Conservation (phyloP, 2,888 invertebrate genomes). For the Ectemnius lituratus region DNA sequence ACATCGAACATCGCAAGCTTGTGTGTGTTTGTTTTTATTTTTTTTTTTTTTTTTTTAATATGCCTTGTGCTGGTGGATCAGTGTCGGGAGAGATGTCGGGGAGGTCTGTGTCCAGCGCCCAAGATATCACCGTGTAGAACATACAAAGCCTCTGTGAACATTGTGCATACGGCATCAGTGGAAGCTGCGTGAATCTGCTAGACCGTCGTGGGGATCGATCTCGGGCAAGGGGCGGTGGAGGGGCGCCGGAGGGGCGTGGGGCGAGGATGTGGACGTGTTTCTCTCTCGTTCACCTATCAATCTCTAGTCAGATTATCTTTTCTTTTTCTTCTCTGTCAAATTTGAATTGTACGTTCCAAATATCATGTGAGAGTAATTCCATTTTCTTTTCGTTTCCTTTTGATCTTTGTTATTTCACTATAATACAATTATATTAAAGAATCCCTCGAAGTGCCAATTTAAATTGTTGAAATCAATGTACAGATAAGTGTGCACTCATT, state of each 20-base stretch:
- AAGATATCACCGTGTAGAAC: slow-evolving; percentile 70
- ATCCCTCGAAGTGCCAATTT: no score
- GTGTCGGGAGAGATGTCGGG: slow-evolving; percentile 68
- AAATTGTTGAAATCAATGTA: no score
- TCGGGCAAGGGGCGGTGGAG: background rate
- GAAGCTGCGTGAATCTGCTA: slow-evolving; percentile 65
- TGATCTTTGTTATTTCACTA: no score
- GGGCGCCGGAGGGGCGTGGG: background rate
- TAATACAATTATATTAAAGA: no score
- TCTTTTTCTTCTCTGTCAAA: no score
- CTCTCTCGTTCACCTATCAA: background rate
- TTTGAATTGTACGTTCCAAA: no score
- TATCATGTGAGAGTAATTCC: no score
- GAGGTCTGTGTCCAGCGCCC: slow-evolving; percentile 70
- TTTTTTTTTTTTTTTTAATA: slow-evolving; percentile 35
- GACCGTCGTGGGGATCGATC: slow-evolving; percentile 27
- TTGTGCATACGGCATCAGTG: slow-evolving; percentile 73
- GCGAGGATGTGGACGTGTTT: background rate
- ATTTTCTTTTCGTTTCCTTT: no score
- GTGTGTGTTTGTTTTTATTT: slow-evolving; percentile 52
- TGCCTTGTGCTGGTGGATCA: slow-evolving; percentile 70
- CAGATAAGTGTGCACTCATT: no score
- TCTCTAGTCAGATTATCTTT: no score
- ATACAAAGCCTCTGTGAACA: slow-evolving; percentile 76
- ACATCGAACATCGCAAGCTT: slow-evolving; percentile 75